These are phyloP conservation scores for Sardinella longiceps DNA, from an alignment of 2,797 vertebrate species.

Conservation along the genomic window DNA sequence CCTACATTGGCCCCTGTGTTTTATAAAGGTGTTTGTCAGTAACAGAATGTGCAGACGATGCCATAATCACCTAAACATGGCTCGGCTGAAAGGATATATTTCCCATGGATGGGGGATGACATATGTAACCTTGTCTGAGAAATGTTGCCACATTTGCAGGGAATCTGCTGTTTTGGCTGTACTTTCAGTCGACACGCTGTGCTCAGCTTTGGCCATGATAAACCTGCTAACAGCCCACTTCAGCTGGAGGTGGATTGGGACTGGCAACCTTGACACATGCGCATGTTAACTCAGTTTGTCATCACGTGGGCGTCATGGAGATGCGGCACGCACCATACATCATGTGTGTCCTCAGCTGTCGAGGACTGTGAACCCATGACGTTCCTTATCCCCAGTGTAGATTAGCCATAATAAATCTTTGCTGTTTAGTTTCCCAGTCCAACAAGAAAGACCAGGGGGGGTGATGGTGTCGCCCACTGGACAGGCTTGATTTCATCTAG, in stretches of 20 bases:
- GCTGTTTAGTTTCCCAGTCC: not conserved
- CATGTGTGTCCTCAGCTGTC: constrained; percentile 26
- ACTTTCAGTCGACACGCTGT: not conserved
- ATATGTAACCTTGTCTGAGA: not conserved
- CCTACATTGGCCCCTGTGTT: not conserved
- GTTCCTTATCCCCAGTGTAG: not conserved
- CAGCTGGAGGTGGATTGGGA: not conserved
- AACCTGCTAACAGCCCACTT: not conserved
- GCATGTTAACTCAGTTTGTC: not conserved
- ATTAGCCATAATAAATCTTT: constrained; percentile 20
- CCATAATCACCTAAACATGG: not conserved
- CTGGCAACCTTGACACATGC: not conserved
- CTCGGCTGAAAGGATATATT: not conserved
- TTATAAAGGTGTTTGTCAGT: not conserved
- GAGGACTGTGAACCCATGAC: not conserved
- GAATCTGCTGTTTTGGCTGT: not conserved
- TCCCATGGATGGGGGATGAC: not conserved
- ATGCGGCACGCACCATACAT: not conserved
- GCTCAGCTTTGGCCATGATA: not conserved
- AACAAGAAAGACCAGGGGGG: not conserved
- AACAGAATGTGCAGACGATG: not conserved
- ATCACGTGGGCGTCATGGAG: not conserved
- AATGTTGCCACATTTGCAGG: not conserved
- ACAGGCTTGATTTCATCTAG: not conserved
- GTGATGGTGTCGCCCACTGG: not conserved